phyloP scores from a whole-genome alignment of 2,797 vertebrate species.

The Brachyrhaphis roseni region DNA sequence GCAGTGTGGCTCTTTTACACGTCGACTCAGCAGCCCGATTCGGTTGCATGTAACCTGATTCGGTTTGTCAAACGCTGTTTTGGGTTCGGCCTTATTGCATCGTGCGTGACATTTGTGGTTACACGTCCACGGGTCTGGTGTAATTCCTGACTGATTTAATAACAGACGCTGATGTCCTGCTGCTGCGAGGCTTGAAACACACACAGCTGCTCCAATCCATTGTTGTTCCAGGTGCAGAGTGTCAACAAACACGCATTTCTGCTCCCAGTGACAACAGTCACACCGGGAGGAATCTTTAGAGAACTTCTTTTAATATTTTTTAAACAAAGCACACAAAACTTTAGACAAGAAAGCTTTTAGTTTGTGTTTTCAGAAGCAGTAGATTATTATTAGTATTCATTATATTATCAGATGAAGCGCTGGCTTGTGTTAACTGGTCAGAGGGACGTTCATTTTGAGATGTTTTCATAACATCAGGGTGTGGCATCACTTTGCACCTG shows the following conservation, averaged over 20 bases:
- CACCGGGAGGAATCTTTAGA: background rate
- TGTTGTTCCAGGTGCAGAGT: slow-evolving; percentile 71
- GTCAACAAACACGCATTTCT: slow-evolving; percentile 48
- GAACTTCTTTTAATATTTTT: background rate
- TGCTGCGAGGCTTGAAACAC: slow-evolving; percentile 64
- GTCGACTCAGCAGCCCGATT: slow-evolving; percentile 29
- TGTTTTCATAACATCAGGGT: background rate
- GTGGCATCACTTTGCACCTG: background rate
- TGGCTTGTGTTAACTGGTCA: background rate
- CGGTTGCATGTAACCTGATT: slow-evolving; percentile 27
- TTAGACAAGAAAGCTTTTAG: background rate
- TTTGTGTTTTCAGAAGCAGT: background rate
- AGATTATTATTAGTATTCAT: background rate
- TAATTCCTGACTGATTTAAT: slow-evolving; percentile 72
- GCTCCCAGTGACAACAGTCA: background rate
- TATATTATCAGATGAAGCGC: background rate
- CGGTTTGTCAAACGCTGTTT: slow-evolving; percentile 50
- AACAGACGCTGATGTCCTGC: slow-evolving; percentile 70
- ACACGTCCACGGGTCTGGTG: slow-evolving; percentile 60
- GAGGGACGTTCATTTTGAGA: too few relatives aligned
- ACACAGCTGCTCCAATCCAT: slow-evolving; percentile 66
- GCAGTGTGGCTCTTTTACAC: slow-evolving; percentile 35
- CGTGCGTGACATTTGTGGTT: slow-evolving; percentile 69
- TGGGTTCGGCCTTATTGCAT: slow-evolving; percentile 59
- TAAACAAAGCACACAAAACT: too few relatives aligned